A percentile compares a stretch with the other conserved stretches of the same genome.
Evolutionary conservation across 2,797 vertebrate genomes (phyloP).

Genomic region (Chelon auratus): DNA sequence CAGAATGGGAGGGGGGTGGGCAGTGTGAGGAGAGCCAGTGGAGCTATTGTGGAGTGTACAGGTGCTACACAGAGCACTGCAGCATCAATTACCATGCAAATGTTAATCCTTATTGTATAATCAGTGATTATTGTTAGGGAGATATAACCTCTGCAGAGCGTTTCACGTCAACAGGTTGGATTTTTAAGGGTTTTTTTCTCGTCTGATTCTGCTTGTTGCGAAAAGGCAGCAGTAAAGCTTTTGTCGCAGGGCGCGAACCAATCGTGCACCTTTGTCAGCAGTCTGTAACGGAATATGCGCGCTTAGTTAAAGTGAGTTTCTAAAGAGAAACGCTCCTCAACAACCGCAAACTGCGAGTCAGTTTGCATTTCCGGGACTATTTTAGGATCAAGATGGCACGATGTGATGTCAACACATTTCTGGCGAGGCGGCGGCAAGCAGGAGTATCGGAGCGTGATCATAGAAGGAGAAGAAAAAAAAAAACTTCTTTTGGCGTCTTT

Average conservation of each 20-base stretch:
- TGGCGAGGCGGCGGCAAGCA: background rate
- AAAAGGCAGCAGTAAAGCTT: too few relatives aligned
- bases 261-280: constrained; percentile 58
- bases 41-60: background rate
- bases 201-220: background rate
- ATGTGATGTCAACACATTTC: constrained; percentile 7
- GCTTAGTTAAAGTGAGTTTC: constrained; percentile 33
- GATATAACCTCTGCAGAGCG: too few relatives aligned
- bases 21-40: background rate
- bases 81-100: too few relatives aligned
- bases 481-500: background rate
- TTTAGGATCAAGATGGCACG: constrained; percentile 22
- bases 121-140: too few relatives aligned
- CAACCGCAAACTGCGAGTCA: background rate
- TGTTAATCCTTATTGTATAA: too few relatives aligned
- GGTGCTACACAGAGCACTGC: background rate
- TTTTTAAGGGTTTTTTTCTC: background rate
- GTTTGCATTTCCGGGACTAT: constrained; percentile 30
- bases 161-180: too few relatives aligned
- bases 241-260: too few relatives aligned
- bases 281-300: constrained; percentile 29
- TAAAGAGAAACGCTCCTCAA: constrained; percentile 1
- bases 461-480: background rate
- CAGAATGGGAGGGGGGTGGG: constrained; percentile 20
- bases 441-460: background rate